phyloP scores from a whole-genome alignment of 2,797 vertebrate species.

The Acanthurus leucopareius region DNA sequence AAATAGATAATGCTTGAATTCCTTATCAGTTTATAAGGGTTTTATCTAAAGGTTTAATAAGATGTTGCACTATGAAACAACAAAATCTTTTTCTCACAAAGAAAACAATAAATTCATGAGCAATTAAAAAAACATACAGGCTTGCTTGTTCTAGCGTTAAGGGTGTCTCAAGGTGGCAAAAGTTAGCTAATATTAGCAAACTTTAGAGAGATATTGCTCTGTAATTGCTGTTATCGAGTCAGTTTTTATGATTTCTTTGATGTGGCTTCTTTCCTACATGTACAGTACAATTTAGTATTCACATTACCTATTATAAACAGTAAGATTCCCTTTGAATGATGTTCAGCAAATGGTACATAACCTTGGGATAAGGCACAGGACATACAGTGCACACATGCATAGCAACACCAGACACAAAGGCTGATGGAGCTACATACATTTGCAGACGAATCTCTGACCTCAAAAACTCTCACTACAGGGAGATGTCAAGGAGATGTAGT shows the following conservation, averaged over 20 bases:
- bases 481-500: conserved; percentile 31
- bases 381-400: conserved; percentile 39
- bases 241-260: neutral
- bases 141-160: neutral
- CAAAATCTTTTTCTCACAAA: too few relatives aligned
- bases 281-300: neutral
- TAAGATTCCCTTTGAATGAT: neutral
- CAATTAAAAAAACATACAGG: neutral
- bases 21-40: neutral
- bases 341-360: conserved; percentile 8
- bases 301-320: neutral
- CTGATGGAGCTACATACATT: conserved; percentile 46
- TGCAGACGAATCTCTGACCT: conserved; percentile 63
- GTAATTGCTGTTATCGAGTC: neutral
- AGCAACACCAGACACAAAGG: conserved; percentile 31
- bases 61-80: neutral
- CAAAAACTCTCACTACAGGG: conserved; percentile 71
- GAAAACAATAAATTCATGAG: too few relatives aligned
- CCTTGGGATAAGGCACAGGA: neutral
- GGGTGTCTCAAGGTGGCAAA: neutral
- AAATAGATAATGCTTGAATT: neutral
- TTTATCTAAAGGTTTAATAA: neutral
- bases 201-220: neutral
- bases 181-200: neutral
- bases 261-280: neutral